Evolutionary conservation across 2,113 vertebrate genomes (phyloP).

Genomic region (Chlamydotis undulata): DNA sequence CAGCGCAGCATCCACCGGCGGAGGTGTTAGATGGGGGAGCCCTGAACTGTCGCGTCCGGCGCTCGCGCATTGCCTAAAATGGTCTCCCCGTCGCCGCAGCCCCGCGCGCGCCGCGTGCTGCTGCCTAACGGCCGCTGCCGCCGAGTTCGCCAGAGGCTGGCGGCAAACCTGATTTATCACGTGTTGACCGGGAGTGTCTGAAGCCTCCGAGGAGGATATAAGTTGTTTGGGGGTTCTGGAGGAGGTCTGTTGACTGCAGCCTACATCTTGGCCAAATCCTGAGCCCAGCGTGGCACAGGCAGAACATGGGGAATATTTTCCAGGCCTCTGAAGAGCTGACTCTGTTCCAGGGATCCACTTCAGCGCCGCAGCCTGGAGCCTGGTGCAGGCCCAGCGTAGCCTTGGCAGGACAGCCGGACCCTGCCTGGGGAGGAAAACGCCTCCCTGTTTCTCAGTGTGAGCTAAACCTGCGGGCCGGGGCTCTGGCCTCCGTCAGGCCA

Average conservation of each 20-base stretch:
- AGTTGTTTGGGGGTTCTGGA: neutral
- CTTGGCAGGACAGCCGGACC: neutral
- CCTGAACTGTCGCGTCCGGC: accelerated
- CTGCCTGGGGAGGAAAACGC: neutral
- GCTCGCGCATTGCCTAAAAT: conserved; percentile 62
- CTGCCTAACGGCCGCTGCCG: neutral
- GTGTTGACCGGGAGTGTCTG: neutral
- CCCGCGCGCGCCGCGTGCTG: accelerated
- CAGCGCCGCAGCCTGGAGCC: neutral
- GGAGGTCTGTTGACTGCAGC: neutral
- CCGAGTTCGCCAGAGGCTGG: neutral
- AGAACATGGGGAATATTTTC: neutral
- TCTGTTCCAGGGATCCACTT: conserved; percentile 28
- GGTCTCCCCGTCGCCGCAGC: neutral
- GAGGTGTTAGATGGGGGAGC: neutral
- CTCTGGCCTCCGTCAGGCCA: neutral
- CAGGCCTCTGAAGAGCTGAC: neutral
- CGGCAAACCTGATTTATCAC: neutral
- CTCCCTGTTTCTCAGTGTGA: neutral
- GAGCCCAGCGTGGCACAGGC: neutral
- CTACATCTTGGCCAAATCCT: neutral
- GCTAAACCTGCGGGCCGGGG: neutral
- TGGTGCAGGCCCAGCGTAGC: neutral
- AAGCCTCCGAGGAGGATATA: neutral
- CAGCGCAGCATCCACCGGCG: neutral